Conservation (phyloP, 2,888 invertebrate genomes). For the Pseudeuparius sepicola region DNA sequence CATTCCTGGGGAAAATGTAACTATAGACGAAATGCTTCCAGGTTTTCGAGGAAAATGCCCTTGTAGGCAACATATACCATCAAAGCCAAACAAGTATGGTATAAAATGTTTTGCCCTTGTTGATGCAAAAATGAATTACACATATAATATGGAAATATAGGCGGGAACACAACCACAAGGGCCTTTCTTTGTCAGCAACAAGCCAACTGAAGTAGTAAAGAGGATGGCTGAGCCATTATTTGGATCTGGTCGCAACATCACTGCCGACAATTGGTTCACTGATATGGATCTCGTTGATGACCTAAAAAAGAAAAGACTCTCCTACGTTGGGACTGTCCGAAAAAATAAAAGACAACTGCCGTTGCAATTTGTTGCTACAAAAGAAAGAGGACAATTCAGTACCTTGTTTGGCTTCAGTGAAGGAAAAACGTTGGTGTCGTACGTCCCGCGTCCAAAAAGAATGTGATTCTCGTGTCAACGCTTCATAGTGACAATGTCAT, state of each 20-base stretch:
- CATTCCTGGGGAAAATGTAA: conserved; percentile 17
- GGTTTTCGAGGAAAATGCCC: conserved; percentile 24
- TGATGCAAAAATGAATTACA: conserved; percentile 22
- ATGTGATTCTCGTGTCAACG: conserved; percentile 20
- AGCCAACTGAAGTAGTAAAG: conserved; percentile 19
- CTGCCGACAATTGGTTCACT: conserved; percentile 18
- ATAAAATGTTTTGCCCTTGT: conserved; percentile 24
- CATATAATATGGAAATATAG: conserved; percentile 22
- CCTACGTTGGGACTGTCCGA: too few species aligned
- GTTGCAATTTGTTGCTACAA: conserved; percentile 5
- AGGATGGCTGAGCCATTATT: conserved; percentile 11
- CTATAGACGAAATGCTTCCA: conserved; percentile 28
- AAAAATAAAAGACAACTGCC: conserved; percentile 21
- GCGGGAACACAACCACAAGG: conserved; percentile 22
- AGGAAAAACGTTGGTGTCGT: conserved; percentile 18
- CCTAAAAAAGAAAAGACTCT: too few species aligned
- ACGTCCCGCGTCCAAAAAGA: conserved; percentile 16
- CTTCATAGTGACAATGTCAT: conserved; percentile 12
- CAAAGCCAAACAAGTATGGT: conserved; percentile 26
- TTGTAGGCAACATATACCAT: conserved; percentile 27
- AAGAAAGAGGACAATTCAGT: conserved; percentile 5
- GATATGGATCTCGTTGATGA: conserved; percentile 15
- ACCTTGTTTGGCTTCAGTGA: conserved; percentile 21
- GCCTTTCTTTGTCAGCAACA: conserved; percentile 16
- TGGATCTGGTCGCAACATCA: conserved; percentile 21